These are phyloP conservation scores for Nannoperca australis DNA, from an alignment of 2,797 vertebrate species.

Conservation along the genomic window DNA sequence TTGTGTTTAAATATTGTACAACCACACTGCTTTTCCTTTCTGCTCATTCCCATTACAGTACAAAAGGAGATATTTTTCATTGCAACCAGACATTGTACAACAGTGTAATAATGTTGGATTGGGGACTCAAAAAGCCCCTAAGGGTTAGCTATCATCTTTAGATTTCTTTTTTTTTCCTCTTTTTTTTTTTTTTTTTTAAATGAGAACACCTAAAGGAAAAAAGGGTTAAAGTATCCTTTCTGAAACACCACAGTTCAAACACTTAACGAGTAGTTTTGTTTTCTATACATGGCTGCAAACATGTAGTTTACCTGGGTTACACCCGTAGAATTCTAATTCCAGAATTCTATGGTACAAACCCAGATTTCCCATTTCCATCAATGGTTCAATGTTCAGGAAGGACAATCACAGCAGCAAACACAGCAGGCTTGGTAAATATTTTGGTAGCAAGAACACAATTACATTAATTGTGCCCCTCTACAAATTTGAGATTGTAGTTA, in stretches of 20 bases:
- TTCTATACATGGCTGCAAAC: constrained; percentile 85
- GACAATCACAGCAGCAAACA: constrained; percentile 80
- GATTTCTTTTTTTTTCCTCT: constrained; percentile 57
- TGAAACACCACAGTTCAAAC: constrained; percentile 87
- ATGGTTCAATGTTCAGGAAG: constrained; percentile 73
- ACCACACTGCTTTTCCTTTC: constrained; percentile 61
- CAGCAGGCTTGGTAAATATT: constrained; percentile 74
- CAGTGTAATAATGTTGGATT: constrained; percentile 78
- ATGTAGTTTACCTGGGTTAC: constrained; percentile 71
- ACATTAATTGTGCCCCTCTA: constrained; percentile 41
- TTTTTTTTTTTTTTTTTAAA: constrained; percentile 50
- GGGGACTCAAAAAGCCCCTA: constrained; percentile 69
- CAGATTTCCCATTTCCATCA: constrained; percentile 61
- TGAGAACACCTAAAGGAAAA: constrained; percentile 81
- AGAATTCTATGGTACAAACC: constrained; percentile 46
- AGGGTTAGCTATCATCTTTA: constrained; percentile 70
- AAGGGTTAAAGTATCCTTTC: constrained; percentile 78
- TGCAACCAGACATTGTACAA: constrained; percentile 82
- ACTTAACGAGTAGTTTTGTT: constrained; percentile 83
- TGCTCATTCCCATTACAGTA: constrained; percentile 72
- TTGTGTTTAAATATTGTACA: constrained; percentile 63
- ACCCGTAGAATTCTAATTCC: constrained; percentile 49
- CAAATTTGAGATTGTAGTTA: constrained; percentile 46
- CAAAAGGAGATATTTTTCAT: constrained; percentile 74
- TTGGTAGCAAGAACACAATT: constrained; percentile 74